Conservation (phyloP, 2,888 invertebrate species). For the Acanthosepion esculentum region DNA sequence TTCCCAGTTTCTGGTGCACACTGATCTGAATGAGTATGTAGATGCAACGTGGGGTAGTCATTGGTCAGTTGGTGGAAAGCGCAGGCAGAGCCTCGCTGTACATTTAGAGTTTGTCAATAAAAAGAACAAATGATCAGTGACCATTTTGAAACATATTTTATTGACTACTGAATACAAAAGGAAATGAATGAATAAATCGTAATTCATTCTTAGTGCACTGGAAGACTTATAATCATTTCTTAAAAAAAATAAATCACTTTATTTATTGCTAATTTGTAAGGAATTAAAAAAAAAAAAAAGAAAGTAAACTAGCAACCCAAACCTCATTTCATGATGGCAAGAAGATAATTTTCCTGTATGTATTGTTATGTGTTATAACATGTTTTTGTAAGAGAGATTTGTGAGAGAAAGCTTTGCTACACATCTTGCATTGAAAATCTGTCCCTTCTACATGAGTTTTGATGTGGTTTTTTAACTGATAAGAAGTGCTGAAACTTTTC, state of each 20-base stretch:
- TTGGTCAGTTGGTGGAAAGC: too few relatives aligned
- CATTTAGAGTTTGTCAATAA: too few relatives aligned
- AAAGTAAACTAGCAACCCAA: not conserved
- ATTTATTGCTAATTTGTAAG: too few relatives aligned
- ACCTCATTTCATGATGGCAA: not conserved
- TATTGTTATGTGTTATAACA: not conserved
- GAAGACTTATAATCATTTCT: not conserved
- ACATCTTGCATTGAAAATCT: not conserved
- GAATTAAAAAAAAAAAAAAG: too few relatives aligned
- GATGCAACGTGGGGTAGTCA: too few relatives aligned
- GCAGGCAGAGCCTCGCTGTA: too few relatives aligned
- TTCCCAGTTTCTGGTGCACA: too few relatives aligned
- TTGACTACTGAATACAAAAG: too few relatives aligned
- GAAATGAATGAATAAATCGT: too few relatives aligned
- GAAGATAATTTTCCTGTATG: not conserved
- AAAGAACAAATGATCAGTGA: too few relatives aligned
- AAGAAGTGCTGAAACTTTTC: not conserved
- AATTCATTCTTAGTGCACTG: not conserved
- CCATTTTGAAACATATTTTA: too few relatives aligned
- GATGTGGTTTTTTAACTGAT: not conserved
- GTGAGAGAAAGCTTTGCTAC: not conserved
- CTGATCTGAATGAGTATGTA: too few relatives aligned
- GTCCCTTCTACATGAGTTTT: not conserved
- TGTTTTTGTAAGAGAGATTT: not conserved
- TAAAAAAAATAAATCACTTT: not conserved